These are phyloP conservation scores for Ailurus styani DNA, from an alignment of 2,113 vertebrate species.

Conservation along the genomic window DNA sequence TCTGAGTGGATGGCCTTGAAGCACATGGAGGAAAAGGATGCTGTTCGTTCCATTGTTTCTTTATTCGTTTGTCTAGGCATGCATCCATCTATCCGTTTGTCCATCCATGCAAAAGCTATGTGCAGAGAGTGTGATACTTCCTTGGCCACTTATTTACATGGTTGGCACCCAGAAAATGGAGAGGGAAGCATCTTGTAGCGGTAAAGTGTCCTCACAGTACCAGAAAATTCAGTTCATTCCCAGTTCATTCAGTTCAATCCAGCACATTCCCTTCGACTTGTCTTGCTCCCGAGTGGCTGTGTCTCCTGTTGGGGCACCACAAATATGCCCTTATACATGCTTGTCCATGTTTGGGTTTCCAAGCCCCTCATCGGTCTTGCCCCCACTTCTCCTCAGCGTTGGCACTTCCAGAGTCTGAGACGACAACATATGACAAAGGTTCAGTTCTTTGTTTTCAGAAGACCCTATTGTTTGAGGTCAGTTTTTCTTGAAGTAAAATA, in stretches of 20 bases:
- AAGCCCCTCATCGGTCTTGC: background rate
- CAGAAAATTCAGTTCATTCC: background rate
- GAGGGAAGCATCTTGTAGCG: too few relatives aligned
- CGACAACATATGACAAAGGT: background rate
- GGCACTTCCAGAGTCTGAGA: background rate
- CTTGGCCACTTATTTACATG: background rate
- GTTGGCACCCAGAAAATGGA: background rate
- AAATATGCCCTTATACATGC: background rate
- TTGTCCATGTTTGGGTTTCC: background rate
- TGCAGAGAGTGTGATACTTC: background rate
- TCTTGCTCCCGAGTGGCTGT: background rate
- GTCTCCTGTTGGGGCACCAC: background rate
- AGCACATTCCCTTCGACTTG: background rate
- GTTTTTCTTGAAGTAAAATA: constrained; percentile 27
- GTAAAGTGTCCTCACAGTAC: background rate
- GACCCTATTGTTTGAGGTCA: background rate
- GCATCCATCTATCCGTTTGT: background rate
- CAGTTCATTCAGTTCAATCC: background rate
- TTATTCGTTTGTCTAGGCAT: background rate
- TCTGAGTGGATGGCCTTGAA: background rate
- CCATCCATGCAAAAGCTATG: background rate
- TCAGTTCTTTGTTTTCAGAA: background rate
- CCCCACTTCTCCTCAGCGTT: background rate
- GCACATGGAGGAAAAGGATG: background rate
- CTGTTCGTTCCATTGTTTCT: background rate